Evolutionary conservation across 2,888 invertebrate species (phyloP), one percentile per base, ranked within the genome.

Genomic region (Rhorus exstirpatorius): DNA sequence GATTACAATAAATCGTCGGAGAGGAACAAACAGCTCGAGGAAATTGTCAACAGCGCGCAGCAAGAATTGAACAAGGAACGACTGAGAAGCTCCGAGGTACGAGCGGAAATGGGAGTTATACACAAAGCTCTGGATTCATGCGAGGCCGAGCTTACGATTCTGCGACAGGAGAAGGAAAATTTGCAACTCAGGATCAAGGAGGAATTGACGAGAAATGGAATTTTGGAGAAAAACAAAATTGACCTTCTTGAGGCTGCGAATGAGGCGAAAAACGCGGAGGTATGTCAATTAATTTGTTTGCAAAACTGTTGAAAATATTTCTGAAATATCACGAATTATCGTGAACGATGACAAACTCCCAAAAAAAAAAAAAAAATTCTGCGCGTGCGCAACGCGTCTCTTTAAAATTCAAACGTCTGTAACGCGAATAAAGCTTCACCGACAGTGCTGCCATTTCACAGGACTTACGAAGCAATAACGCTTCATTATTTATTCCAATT

Each of bases 201-300:
- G 86, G 95, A 95, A 87, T 93, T 93, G 51, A 89, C 89, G 51
- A 93, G 94, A 61, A 93, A 93, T 12, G 92, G 92, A 49, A 90
- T 93, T 60, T 89, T 96, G 24, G 95, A 96, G 86, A 91, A 93
- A 0, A 95, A 95, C 85, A 93, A 95, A 71, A 91, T 92, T 19
- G 93, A 94, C 2, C 90, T 95, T 10, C 94, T 95, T 83, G 93
- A 94, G 26, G 93, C 93, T 14, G 88, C 93, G 0, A 93, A 94
- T 26, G 95, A 95, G 14, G 92, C 95, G 0, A 92, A 94, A 71
- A 94, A 94, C 81, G 89, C 89, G 44, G 93, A 93, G 90, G 93
- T 93, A 41, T 26, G 14, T 14, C 12, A 46, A 61, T 10, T 24
- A 26, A 55, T 51, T 35, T 38, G 8, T 38, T 8, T 3, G 6